Base-by-base conservation (phyloP, 2,113 vertebrate species). In the Myiozetetes cayanensis region DNA sequence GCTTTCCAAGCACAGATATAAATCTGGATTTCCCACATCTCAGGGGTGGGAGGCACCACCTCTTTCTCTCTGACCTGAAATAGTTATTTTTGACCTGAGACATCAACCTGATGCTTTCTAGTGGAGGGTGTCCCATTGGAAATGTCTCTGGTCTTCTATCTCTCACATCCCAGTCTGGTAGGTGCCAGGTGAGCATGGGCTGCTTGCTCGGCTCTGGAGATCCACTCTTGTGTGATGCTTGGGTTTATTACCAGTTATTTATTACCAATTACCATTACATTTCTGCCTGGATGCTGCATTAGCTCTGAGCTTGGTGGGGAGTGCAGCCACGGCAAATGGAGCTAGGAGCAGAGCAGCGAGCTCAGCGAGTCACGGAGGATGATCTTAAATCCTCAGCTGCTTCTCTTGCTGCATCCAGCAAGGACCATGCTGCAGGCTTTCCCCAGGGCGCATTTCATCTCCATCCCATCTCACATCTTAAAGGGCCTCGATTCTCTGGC, bases 341-440 rank as follows among this genome's bases (percentile, higher is more conserved):
- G 92, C 13, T 14, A 77, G 52, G n/a, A 75, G 84, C 76, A 27
- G 33, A 49, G 65, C 50, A 67, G 50, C 0, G 2, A 53, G 58
- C 62, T 10, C 47, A 2, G 39, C 4, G 9, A 4, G 1, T 4
- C 6, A 4, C 0, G 0, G 35, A 46, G 58, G 70, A 72, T n/a
- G 87, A 62, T 85, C 16, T 85, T 59, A 61, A 81, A 82, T 37
- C 58, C 68, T 67, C 30, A 2, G 68, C 72, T 90, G 83, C 41
- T 74, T 86, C 47, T 67, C 56, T 37, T 44, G 41, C 80, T 89
- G 87, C 87, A 61, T 68, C 81, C 81, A 37, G 49, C 44, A 35
- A 49, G 81, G 61, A 65, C 17, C 5, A 0, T 13, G 72, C 80
- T 84, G 94, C 81, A 78, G 88, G 11, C 55, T 77, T 66, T 46